Base-by-base conservation (phyloP, 2,113 vertebrate genomes). In the Anhinga anhinga region DNA sequence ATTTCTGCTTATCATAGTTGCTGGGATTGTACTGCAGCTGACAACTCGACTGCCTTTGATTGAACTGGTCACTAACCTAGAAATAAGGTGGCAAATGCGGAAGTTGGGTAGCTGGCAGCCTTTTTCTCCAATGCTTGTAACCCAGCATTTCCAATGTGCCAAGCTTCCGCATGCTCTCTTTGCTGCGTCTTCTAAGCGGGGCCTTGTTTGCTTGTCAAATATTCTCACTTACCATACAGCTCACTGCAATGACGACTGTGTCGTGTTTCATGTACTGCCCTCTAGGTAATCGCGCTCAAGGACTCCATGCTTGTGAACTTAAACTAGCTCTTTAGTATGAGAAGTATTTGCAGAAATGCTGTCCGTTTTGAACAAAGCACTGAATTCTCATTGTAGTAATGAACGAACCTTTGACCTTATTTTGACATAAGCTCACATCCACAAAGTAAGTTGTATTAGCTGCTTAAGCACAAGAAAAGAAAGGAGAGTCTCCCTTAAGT, bases 111-210 rank as follows among this genome's bases (percentile, higher is more conserved):
- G 63, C 59, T 79, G 82, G 42, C 36, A 88, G 70, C 19, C 32
- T 42, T 16, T 10, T 50, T 9, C 63, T 30, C 20, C 53, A 47
- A 1, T 2, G 5, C 42, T 36, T 17, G 19, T 21, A 82, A 62
- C 52, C 53, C 63, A 70, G 49, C 45, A 20, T 20, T 58, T 7
- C 2, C 49, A 38, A 5, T 0, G 34, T 11, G 16, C 49, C 66
- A 50, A 21, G 29, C 42, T 27, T 50, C 30, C 67, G 62, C 38
- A 9, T 7, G 2, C 30, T 16, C 42, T 42, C 36, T 55, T 17
- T 73, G 58, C n/a, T 82, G 44, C 0, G 0, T 38, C 71, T 44
- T 40, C 38, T 23, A 47, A 77, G n/a, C 0, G 0, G 45, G 52
- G 36, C 21, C 36, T 34, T 44, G 17, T 59, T 62, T 55, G 32